Conservation (phyloP, 2,888 invertebrate genomes). For the Idaea biselata region DNA sequence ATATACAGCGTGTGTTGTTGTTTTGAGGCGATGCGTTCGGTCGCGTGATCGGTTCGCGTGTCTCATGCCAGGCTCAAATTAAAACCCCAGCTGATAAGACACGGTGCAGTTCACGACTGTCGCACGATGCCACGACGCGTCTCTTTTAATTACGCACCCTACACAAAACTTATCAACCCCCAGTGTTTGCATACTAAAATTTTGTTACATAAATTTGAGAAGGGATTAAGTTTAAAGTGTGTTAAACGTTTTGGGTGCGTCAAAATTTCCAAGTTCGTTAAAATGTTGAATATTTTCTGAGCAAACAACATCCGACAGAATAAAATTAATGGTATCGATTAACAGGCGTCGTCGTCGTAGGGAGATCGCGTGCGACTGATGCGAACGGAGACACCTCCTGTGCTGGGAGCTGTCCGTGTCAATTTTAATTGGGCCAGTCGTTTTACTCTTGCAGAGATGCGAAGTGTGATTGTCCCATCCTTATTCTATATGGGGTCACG, state of each 20-base stretch:
- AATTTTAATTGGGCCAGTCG: conserved; percentile 76
- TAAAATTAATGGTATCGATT: conserved; percentile 77
- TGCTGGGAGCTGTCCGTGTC: conserved; percentile 68
- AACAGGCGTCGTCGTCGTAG: conserved; percentile 56
- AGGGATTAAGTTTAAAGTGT: conserved; percentile 20
- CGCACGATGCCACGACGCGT: conserved; percentile 56
- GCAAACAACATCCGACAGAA: conserved; percentile 61
- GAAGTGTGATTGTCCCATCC: conserved; percentile 56
- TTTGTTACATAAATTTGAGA: conserved; percentile 12
- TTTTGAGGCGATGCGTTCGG: conserved; percentile 52
- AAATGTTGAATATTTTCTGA: conserved; percentile 61
- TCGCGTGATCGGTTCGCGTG: conserved; percentile 78
- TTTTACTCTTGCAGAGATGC: conserved; percentile 65
- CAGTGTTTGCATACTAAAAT: conserved; percentile 28
- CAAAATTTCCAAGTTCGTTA: conserved; percentile 45
- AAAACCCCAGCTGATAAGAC: conserved; percentile 75
- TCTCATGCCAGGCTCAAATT: conserved; percentile 76
- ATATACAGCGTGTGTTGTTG: conserved; percentile 34
- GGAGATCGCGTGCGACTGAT: conserved; percentile 76
- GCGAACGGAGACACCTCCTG: conserved; percentile 56
- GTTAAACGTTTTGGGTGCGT: conserved; percentile 23
- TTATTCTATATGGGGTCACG: conserved; percentile 70
- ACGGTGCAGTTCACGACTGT: conserved; percentile 75
- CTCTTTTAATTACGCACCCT: conserved; percentile 79
- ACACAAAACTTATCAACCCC: conserved; percentile 68